A percentile compares a stretch with the other conserved stretches of the same genome.
Conservation (phyloP, 1,140 invertebrate species). For the Lordiphosa stackelbergi region DNA sequence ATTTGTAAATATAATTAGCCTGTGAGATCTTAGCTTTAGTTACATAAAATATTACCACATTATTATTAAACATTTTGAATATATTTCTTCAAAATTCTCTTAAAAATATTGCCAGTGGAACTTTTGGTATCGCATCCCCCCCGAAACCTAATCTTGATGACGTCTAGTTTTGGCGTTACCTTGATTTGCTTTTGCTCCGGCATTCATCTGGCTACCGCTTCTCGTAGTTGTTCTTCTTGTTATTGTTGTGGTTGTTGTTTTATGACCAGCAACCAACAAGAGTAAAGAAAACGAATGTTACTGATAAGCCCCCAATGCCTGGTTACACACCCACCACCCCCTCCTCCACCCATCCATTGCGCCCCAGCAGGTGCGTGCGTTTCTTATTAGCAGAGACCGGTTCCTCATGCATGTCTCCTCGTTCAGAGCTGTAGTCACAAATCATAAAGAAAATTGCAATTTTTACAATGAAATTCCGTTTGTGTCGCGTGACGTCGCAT, state of each 20-base stretch:
- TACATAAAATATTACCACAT: no score
- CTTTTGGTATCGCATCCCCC: background rate
- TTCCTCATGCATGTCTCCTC: slow-evolving; percentile 1
- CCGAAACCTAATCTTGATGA: slow-evolving; percentile 24
- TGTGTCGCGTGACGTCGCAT: slow-evolving; percentile 46
- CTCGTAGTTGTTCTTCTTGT: slow-evolving; percentile 1
- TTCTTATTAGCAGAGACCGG: slow-evolving; percentile 26
- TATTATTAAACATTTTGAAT: no score
- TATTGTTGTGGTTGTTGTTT: slow-evolving; percentile 33
- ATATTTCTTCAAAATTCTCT: no score
- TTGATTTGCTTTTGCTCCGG: slow-evolving; percentile 27
- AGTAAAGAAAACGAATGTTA: slow-evolving; percentile 52
- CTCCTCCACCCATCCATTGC: background rate
- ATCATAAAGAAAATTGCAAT: slow-evolving; percentile 9
- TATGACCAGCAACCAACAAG: slow-evolving; percentile 31
- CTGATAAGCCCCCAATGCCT: slow-evolving; percentile 44
- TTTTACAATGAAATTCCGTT: slow-evolving; percentile 24
- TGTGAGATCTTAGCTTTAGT: no score
- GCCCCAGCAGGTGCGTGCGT: slow-evolving; percentile 36
- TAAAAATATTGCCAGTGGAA: no score
- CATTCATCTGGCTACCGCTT: slow-evolving; percentile 50
- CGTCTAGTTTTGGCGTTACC: slow-evolving; percentile 23
- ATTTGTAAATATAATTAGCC: no score
- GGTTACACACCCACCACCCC: background rate
- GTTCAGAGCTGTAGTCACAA: background rate